Conservation (phyloP, 2,888 invertebrate species). For the Lasioglossum leucozonium region DNA sequence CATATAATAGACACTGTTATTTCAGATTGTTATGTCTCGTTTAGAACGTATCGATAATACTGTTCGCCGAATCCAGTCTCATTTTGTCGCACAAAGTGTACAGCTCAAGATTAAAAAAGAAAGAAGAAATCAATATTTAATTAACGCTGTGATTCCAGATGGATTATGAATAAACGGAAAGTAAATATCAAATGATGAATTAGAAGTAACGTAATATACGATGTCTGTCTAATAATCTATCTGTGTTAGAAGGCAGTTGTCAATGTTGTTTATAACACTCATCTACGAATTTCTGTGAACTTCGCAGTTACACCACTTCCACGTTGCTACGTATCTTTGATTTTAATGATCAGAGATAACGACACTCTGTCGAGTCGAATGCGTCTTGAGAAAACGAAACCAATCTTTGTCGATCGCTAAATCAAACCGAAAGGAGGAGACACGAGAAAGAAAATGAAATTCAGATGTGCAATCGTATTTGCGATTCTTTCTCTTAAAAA, state of each 20-base stretch:
- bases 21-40: not conserved
- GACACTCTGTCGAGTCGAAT: not conserved
- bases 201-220: not conserved
- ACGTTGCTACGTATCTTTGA: not conserved
- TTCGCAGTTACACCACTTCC: not conserved
- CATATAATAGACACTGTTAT: not conserved
- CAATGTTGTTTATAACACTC: not conserved
- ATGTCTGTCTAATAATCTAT: not conserved
- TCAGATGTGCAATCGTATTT: not conserved
- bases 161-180: not conserved
- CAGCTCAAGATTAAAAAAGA: not conserved
- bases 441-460: not conserved
- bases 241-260: not conserved
- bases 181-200: not conserved
- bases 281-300: not conserved
- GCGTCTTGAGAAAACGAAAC: not conserved
- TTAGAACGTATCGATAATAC: not conserved
- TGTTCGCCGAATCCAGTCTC: not conserved
- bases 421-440: not conserved
- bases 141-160: not conserved
- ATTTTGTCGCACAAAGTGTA: slow-evolving; percentile 10
- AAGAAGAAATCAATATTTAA: not conserved
- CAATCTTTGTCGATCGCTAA: not conserved
- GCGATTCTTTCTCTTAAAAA: not conserved
- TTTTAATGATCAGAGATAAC: not conserved